Evolutionary conservation across 2,888 invertebrate genomes (phyloP), one percentile per base, ranked within the genome.

Genomic region (Mythimna impura): DNA sequence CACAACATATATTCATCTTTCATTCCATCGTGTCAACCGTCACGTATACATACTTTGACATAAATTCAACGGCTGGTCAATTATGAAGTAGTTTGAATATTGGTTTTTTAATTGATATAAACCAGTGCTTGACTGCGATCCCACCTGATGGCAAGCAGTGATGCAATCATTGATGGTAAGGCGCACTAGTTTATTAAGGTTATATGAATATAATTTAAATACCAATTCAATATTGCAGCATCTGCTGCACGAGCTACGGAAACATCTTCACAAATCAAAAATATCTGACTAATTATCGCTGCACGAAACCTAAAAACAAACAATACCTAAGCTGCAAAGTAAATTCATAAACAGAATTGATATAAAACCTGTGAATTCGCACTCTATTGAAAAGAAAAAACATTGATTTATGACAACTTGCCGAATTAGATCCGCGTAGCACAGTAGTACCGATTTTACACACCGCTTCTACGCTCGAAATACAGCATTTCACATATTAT

Each of bases 361-460:
- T 5, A 40, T 22, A 30, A 22, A 50, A 22, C 3, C 0, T 34
- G 40, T 30, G 22, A 25, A 74, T 30, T 52, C 9, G 12, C 57
- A 50, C 8, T 22, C 0, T 50, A 40, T 5, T 71, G 10, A 14
- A 50, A 25, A 43, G 10, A 14, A 34, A 30, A 43, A 43, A 4
- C 4, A 34, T 10, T 34, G 40, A 12, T 54, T 22, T 54, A 61
- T 47, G 14, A 17, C 14, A 14, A 36, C 12, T 47, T 66, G 8
- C n/a, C 5, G 12, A 47, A 55, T 22, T 12, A 43, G 34, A 22
- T 70, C 43, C 55, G 50, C 61, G 55, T 62, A 80, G 55, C 64
- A n/a, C 10, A 34, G 30, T 25, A 55, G 40, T 60, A 34, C 47
- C 47, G 3, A 47, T 47, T 20, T 47, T 20, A 6, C 47, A 20